Conservation (phyloP, 2,113 vertebrate genomes). For the Pipra filicauda region DNA sequence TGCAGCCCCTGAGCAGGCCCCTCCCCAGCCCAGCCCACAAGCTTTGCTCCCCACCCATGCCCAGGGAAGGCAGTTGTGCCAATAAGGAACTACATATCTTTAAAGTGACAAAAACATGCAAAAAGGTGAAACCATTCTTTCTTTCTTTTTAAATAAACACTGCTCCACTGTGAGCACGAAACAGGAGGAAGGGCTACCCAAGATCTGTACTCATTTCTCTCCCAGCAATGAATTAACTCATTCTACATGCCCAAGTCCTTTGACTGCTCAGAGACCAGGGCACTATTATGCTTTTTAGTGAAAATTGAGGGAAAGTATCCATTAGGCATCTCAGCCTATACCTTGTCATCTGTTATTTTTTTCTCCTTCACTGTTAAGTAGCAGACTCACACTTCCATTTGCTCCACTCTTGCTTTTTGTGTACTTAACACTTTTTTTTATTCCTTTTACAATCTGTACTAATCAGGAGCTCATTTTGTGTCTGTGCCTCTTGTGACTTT, state of each 20-base stretch:
- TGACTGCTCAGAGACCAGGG: conserved; percentile 31
- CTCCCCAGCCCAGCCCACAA: neutral
- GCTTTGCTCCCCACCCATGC: neutral
- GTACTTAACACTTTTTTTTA: conserved; percentile 53
- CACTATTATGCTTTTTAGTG: conserved; percentile 48
- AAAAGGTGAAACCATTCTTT: neutral
- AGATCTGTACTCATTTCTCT: neutral
- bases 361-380: conserved; percentile 43
- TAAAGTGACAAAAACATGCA: neutral
- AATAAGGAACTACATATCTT: neutral
- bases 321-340: conserved; percentile 62
- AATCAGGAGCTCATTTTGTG: conserved; percentile 62
- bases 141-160: neutral
- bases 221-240: conserved; percentile 34
- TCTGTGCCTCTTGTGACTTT: conserved; percentile 42
- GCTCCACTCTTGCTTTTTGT: conserved; percentile 50
- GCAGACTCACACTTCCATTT: conserved; percentile 58
- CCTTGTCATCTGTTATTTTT: conserved; percentile 53
- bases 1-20: accelerated
- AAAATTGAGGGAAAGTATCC: conserved; percentile 68
- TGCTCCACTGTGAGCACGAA: neutral
- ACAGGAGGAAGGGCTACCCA: neutral
- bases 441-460: conserved; percentile 43
- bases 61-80: neutral
- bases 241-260: conserved; percentile 9